A percentile compares a stretch with the other conserved stretches of the same genome.
These are phyloP conservation scores for Euwallacea fornicatus DNA, from an alignment of 1,140 invertebrate genomes.

Conservation along the genomic window DNA sequence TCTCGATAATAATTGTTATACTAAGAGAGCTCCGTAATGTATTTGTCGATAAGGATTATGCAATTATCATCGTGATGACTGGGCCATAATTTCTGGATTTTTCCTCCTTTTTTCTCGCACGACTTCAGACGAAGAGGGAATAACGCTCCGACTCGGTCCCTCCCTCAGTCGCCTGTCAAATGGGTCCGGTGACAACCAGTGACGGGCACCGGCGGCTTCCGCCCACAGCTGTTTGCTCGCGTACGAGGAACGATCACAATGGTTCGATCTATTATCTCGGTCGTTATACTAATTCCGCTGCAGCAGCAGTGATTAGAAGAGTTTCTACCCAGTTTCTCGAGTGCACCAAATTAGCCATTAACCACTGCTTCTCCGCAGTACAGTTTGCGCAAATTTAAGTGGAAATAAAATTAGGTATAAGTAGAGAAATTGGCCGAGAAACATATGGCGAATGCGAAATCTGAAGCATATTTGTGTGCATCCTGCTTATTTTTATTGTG, in stretches of 20 bases:
- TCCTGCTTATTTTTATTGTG: background rate
- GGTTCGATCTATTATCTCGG: too few relatives aligned
- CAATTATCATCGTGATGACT: too few relatives aligned
- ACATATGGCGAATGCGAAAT: background rate
- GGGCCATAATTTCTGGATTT: too few relatives aligned
- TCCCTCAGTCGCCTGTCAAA: background rate
- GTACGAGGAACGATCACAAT: background rate
- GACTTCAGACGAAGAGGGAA: background rate
- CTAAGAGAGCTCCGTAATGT: too few relatives aligned
- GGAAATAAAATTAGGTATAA: background rate
- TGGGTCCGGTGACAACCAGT: background rate
- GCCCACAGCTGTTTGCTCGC: background rate
- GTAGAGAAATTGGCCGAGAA: background rate
- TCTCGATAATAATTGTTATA: too few relatives aligned
- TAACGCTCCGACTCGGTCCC: background rate
- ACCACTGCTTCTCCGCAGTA: background rate
- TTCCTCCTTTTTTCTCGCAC: too few relatives aligned
- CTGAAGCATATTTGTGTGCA: background rate
- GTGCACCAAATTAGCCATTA: background rate
- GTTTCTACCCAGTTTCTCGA: background rate
- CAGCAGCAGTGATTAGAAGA: background rate
- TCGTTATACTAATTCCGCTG: too few relatives aligned
- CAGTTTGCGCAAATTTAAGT: background rate
- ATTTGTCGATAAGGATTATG: too few relatives aligned
- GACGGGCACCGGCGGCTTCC: background rate